Evolutionary conservation across 2,113 vertebrate species (phyloP), one percentile per base, ranked within the genome.

Genomic region (Zapus hudsonius): DNA sequence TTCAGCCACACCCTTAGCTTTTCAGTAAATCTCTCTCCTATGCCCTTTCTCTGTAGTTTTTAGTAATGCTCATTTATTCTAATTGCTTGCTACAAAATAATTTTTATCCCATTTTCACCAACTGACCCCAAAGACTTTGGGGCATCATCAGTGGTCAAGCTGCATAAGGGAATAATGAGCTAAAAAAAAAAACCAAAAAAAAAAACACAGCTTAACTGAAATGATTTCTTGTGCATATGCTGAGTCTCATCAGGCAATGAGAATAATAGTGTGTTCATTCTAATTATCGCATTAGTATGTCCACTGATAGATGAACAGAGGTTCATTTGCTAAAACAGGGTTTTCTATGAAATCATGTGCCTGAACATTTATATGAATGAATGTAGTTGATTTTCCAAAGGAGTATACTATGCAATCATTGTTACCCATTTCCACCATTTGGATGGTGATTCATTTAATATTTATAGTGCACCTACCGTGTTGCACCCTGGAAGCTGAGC

Each of bases 301-400:
- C 31, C n/a, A 20, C 27, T 83, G 19, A 42, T 36, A 38, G 72
- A 75, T 63, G 83, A 95, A 80, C 33, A 81, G 73, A 38, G 17
- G 63, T 61, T 87, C 79, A 69, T 31, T 87, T 76, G 92, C 25
- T 52, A 74, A 75, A 88, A 38, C 12, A 63, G 93, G 20, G 47
- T 75, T 3, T 92, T 78, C 36, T 59, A 42, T 92, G 63, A 78
- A 67, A 84, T 75, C 57, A 47, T 89, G 31, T 81, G 3, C 81
- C 69, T 87, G 11, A 15, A 67, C 59, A 82, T n/a, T 85, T 74
- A 38, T 22, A 7, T 81, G 90, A 85, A 79, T 81, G 22, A 44
- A 5, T 70, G 9, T 31, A 47, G 2, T 69, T 90, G 42, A 92
- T 64, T 40, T 29, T 69, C 87, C 44, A 17, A 33, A 38, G 29